phyloP scores from a whole-genome alignment of 1,140 invertebrate species.

The Procambarus virginalis region DNA sequence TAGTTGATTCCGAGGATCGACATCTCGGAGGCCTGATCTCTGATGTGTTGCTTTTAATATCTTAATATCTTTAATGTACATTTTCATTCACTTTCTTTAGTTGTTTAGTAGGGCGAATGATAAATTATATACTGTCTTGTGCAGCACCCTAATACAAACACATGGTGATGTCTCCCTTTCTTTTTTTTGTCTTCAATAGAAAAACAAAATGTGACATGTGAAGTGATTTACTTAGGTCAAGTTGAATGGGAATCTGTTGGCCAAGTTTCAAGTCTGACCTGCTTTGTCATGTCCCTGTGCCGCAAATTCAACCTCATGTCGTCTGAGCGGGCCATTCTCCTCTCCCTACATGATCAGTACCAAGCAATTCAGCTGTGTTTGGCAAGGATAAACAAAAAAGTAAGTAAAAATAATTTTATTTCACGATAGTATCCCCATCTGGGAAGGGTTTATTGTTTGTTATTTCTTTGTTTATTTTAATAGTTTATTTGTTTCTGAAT shows the following conservation, averaged over 20 bases:
- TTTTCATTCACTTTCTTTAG: background rate
- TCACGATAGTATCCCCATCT: too few relatives aligned
- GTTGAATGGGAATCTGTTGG: conserved; percentile 28
- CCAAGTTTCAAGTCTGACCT: conserved; percentile 24
- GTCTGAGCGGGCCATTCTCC: conserved; percentile 35
- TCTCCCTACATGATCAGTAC: conserved; percentile 60
- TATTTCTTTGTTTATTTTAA: too few relatives aligned
- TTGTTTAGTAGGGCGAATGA: background rate
- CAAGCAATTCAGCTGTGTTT: conserved; percentile 64
- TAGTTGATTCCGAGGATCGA: too few relatives aligned
- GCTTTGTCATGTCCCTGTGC: conserved; percentile 20
- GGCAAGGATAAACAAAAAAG: conserved; percentile 59
- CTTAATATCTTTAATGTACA: background rate
- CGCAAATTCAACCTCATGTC: conserved; percentile 11
- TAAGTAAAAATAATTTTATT: background rate
- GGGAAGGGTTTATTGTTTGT: too few relatives aligned
- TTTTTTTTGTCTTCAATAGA: conserved; percentile 12
- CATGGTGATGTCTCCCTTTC: background rate
- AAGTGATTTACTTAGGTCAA: conserved; percentile 25
- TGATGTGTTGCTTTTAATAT: background rate
- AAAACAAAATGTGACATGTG: background rate
- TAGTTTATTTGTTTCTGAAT: too few relatives aligned
- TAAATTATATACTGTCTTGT: background rate
- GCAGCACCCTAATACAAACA: too few relatives aligned
- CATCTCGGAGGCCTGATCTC: background rate